Evolutionary conservation across 1,140 invertebrate genomes (phyloP), one percentile per base, ranked within the genome.

Genomic region (Subanguina moxae): DNA sequence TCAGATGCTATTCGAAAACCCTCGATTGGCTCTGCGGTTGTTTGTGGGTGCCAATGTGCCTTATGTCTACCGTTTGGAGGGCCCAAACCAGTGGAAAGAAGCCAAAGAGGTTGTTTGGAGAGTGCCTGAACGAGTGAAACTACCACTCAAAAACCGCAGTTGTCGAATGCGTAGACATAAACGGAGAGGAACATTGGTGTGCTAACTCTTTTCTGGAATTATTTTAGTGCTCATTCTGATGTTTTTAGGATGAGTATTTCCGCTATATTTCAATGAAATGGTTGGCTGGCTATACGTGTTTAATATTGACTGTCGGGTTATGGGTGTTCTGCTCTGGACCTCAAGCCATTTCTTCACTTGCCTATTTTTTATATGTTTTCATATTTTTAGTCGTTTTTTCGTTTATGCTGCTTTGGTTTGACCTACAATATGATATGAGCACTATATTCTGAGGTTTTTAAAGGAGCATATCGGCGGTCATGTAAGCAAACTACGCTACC

Each of bases 341-440:
- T 30, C 17, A 64, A 8, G 70, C 64, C 15, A 72, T 78, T 32
- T 65, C 77, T 1, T 25, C 63, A n/a, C 15, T 70, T 25, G 23
- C 71, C 48, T 77, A 80, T 57, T 75, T 77, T 57, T 5, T 59
- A 32, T 68, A 75, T 21, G 65, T 80, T 28, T 59, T 75, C 21
- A 7, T 80, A 0, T 79, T 79, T 52, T 68, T 80, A 15, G 56
- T 76, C 23, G 25, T 73, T 28, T 77, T 80, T 67, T 70, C 71
- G 19, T 70, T 80, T 57, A 70, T 80, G 42, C 58, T 79, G 15
- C 52, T 79, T 28, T 79, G 78, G 77, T 79, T 79, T 57, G 78
- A 79, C 62, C 46, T 79, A 56, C 74, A 79, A 68, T 79, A 80
- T 62, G 75, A 80, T 61, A 79, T 79, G 77, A 63, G 65, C 8